Conservation (phyloP, 2,797 vertebrate species). For the Hoplostethus atlanticus region DNA sequence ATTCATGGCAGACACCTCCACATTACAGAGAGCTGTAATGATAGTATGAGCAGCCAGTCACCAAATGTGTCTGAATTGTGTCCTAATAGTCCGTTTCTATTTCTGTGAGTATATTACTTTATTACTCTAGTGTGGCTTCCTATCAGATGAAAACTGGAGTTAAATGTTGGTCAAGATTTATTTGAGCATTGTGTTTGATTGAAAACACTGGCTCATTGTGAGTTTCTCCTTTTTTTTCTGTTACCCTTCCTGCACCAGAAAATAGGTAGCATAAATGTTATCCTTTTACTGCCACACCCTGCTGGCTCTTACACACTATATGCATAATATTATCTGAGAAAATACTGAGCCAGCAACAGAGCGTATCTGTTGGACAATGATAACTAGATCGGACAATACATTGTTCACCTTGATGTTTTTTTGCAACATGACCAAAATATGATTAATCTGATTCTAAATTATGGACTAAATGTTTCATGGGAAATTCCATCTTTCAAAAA, state of each 20-base stretch:
- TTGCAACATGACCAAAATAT: neutral
- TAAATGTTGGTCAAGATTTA: constrained; percentile 7
- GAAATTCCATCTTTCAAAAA: neutral
- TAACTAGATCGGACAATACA: constrained; percentile 27
- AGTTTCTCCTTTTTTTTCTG: neutral
- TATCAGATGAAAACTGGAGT: neutral
- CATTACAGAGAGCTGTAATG: neutral
- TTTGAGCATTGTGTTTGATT: constrained; percentile 13
- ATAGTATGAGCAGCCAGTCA: neutral
- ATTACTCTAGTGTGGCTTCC: neutral
- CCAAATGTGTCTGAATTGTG: too few species aligned
- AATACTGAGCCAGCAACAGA: constrained; percentile 22
- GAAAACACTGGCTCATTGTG: neutral
- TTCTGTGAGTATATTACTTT: too few species aligned
- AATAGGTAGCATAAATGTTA: constrained; percentile 20
- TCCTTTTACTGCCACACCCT: constrained; percentile 15
- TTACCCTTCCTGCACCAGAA: constrained; percentile 10
- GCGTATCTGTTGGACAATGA: constrained; percentile 29
- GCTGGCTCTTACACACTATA: constrained; percentile 4
- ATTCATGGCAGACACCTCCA: neutral
- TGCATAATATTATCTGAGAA: constrained; percentile 36
- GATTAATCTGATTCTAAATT: neutral
- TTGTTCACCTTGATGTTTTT: neutral
- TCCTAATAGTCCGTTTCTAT: too few species aligned
- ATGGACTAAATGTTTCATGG: neutral